phyloP scores from a whole-genome alignment of 2,888 invertebrate genomes.

The Microctonus brassicae region DNA sequence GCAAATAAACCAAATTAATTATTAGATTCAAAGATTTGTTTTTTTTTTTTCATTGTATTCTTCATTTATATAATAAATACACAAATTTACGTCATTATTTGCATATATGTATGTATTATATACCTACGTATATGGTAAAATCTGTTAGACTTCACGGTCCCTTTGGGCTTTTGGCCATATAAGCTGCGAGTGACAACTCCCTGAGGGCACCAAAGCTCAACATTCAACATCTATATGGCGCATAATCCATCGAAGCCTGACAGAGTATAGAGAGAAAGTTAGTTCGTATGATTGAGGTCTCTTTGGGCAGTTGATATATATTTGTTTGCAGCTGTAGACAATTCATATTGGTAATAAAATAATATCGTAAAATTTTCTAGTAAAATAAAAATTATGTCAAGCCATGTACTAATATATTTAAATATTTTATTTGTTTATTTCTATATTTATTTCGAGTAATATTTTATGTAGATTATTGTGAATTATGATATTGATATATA shows the following conservation, averaged over 20 bases:
- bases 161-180: neutral
- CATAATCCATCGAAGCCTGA: neutral
- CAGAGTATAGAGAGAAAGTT: neutral
- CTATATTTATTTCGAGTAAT: neutral
- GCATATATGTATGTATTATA: too few relatives aligned
- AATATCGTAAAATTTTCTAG: too few relatives aligned
- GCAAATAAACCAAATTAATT: too few relatives aligned
- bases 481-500: neutral
- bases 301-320: neutral
- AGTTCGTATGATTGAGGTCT: neutral
- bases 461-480: too few relatives aligned
- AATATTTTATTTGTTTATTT: too few relatives aligned
- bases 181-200: constrained; percentile 3
- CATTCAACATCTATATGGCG: neutral
- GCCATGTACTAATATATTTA: too few relatives aligned
- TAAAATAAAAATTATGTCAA: too few relatives aligned
- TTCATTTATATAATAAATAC: too few relatives aligned
- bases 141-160: neutral
- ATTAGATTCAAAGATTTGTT: too few relatives aligned
- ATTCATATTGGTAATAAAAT: too few relatives aligned
- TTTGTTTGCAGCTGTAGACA: neutral
- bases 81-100: too few relatives aligned
- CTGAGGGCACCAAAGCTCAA: neutral
- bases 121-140: neutral
- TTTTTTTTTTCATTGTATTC: too few relatives aligned